These are phyloP conservation scores for Rousettus leschenaultii DNA, from an alignment of 2,113 vertebrate species.

Conservation along the genomic window DNA sequence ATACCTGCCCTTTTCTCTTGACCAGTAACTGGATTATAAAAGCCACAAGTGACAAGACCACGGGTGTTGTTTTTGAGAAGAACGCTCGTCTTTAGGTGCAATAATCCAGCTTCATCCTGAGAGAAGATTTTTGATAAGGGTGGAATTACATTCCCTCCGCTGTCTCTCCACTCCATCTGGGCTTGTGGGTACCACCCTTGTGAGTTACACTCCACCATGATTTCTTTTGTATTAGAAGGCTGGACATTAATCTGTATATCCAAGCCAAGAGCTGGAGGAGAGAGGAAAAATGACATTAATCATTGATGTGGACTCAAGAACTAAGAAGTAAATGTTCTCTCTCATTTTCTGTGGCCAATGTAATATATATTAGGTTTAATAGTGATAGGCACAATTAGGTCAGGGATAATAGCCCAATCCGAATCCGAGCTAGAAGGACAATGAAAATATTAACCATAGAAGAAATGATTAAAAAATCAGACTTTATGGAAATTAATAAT, in stretches of 20 bases:
- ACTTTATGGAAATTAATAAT: background rate
- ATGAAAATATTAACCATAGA: background rate
- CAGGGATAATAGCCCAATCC: background rate
- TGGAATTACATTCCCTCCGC: background rate
- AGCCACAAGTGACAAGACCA: background rate
- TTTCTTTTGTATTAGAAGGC: background rate
- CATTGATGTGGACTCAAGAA: background rate
- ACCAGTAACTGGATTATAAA: background rate
- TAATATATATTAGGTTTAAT: background rate
- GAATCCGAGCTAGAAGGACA: background rate
- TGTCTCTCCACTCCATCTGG: background rate
- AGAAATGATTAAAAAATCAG: background rate
- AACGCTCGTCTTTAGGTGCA: background rate
- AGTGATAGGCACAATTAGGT: background rate
- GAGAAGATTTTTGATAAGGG: background rate
- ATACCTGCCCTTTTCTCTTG: constrained; percentile 37
- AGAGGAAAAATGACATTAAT: background rate
- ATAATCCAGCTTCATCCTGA: background rate
- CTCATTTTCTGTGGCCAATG: background rate
- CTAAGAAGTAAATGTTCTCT: background rate
- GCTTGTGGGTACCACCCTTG: background rate
- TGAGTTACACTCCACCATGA: constrained; percentile 20
- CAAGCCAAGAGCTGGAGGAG: background rate
- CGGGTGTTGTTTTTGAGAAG: background rate
- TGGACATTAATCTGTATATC: background rate